Evolutionary conservation across 23 tunicate genomes (phyloP), one percentile per base, ranked within the genome.

Genomic region (Botrylloides violaceus): DNA sequence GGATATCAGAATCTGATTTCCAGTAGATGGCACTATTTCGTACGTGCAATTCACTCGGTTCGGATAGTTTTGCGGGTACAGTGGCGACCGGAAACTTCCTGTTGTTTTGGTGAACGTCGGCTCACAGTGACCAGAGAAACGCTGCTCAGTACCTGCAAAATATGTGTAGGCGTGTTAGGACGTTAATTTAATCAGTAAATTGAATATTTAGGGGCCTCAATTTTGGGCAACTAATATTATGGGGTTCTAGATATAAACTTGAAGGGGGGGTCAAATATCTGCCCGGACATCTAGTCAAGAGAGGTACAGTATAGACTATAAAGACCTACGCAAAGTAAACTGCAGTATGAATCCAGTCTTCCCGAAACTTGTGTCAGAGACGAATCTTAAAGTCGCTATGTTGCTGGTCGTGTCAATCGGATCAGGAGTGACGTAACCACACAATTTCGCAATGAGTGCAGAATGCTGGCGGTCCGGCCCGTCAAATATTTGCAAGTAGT

Each of bases 1-100:
- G 2, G 59, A 48, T 2, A 83, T 59, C 22, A 90, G 82, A 21
- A 83, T 65, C 65, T 90, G 97, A 35, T 63, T 83, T 32, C 97
- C 97, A 2, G 61, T 57, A 2, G 73, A 15, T 2, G 90, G 85
- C 15, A 47, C 48, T 6, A 90, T 53, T 18, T 57, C 43, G 76
- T 90, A 90, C 3, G 66, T 48, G 79, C 97, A 90, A 22, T 83
- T 79, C 29, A 82, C 80, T 58, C 36, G 58, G 66, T 58, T 33
- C 19, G 97, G 97, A 55, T 90, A 90, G 31, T 79, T 60, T 0
- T 47, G 19, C 3, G 97, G 97, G 62, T 71, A 83, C 31, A 79
- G 61, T 0, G 97, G 97, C 18, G 90, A 83, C 1, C 3, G 19
- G 34, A 87, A 1, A 29, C 20, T n/a, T 4, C 82, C 86, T 1